phyloP scores from a whole-genome alignment of 2,113 vertebrate genomes.

The Etia nguti region DNA sequence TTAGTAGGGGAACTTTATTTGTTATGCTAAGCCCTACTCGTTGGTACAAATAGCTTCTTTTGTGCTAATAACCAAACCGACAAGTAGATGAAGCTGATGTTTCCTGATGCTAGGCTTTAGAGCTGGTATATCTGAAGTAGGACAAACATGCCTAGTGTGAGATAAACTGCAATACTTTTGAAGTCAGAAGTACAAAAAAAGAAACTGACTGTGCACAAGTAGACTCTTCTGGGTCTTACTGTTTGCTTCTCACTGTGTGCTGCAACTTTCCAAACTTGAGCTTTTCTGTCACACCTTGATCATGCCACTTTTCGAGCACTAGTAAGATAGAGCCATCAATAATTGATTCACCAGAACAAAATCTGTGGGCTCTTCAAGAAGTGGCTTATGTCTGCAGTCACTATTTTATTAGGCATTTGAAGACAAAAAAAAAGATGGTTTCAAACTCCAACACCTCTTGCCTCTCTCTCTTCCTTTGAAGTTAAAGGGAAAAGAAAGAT shows the following conservation, averaged over 20 bases:
- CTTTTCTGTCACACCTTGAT: constrained; percentile 29
- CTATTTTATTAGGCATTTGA: constrained; percentile 23
- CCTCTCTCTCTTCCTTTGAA: constrained; percentile 6
- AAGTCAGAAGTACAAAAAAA: neutral
- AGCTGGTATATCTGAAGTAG: constrained; percentile 11
- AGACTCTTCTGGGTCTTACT: neutral
- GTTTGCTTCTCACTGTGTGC: neutral
- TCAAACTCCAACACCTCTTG: neutral
- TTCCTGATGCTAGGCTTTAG: constrained; percentile 7
- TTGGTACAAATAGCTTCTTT: constrained; percentile 2
- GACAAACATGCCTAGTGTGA: constrained; percentile 13
- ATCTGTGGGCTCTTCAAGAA: neutral
- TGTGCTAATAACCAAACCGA: constrained; percentile 2
- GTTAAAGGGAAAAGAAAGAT: neutral
- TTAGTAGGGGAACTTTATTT: neutral
- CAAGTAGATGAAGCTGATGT: constrained; percentile 17
- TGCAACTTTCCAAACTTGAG: constrained; percentile 17
- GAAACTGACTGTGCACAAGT: neutral
- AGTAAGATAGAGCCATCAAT: constrained; percentile 27
- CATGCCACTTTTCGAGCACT: neutral
- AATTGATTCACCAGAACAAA: constrained; percentile 35
- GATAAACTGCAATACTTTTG: constrained; percentile 12
- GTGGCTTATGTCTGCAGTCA: neutral
- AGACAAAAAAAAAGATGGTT: neutral
- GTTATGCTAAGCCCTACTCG: neutral